A percentile compares a stretch with the other conserved stretches of the same genome.
Evolutionary conservation across 1,140 invertebrate species (phyloP).

Genomic region (Penaeus indicus): DNA sequence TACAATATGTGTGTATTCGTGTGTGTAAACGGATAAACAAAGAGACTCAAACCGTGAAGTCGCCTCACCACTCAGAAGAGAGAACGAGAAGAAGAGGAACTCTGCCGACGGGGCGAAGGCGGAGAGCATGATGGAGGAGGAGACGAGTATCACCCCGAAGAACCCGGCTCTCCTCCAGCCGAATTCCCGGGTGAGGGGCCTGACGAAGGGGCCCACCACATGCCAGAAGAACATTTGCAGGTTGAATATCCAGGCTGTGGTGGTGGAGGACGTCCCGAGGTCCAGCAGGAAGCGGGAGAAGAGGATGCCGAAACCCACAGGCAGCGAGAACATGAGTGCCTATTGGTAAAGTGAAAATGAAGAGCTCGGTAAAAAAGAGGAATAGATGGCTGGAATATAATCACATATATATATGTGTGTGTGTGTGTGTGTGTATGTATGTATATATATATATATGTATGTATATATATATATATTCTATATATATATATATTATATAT

Average conservation of each 20-base stretch:
- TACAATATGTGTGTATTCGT: too few species aligned
- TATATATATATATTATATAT: too few species aligned
- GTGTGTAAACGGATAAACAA: not conserved
- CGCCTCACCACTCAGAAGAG: not conserved
- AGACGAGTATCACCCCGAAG: not conserved
- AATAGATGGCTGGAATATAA: too few species aligned
- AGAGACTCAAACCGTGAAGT: not conserved
- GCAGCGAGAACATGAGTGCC: too few species aligned
- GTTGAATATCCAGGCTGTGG: constrained; percentile 24
- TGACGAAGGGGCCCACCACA: not conserved
- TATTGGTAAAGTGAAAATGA: too few species aligned
- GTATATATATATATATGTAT: too few species aligned
- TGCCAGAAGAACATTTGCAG: not conserved
- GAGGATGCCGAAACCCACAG: constrained; percentile 22
- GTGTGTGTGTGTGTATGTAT: too few species aligned
- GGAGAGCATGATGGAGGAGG: not conserved
- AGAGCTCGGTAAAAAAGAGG: too few species aligned
- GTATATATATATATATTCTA: too few species aligned
- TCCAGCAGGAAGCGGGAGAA: constrained; percentile 35
- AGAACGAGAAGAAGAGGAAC: constrained; percentile 20
- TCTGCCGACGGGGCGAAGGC: constrained; percentile 30
- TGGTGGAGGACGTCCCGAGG: constrained; percentile 9
- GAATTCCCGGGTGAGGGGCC: not conserved
- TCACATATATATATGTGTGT: too few species aligned
- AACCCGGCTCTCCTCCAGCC: constrained; percentile 10